phyloP scores from a whole-genome alignment of 2,797 vertebrate genomes.

The Nannoperca australis region DNA sequence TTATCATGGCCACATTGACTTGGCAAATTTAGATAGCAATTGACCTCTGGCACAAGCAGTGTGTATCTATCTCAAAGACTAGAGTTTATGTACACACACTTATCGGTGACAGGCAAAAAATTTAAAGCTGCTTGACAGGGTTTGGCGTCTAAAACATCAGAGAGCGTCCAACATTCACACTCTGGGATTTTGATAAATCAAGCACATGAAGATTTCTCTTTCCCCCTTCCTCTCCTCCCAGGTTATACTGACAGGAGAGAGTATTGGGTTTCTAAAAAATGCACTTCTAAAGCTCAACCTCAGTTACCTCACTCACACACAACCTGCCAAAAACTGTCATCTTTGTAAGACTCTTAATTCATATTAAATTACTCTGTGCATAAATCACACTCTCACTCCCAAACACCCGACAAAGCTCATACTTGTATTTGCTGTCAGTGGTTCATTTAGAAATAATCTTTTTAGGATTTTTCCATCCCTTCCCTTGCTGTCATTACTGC shows the following conservation, averaged over 20 bases:
- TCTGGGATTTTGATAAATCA: constrained; percentile 50
- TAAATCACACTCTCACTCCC: constrained; percentile 60
- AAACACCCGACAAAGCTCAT: constrained; percentile 52
- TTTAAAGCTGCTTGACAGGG: constrained; percentile 21
- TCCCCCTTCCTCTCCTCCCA: constrained; percentile 25
- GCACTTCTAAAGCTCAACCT: constrained; percentile 31
- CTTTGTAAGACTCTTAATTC: constrained; percentile 57
- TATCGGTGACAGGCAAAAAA: constrained; percentile 13
- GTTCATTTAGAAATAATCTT: constrained; percentile 63
- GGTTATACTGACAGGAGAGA: constrained; percentile 39
- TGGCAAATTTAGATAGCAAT: constrained; percentile 17
- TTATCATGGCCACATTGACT: constrained; percentile 25
- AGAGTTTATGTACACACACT: constrained; percentile 24
- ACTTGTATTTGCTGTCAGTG: constrained; percentile 58
- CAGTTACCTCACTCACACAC: constrained; percentile 61
- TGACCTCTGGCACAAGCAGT: constrained; percentile 22
- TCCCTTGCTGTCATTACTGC: constrained; percentile 40
- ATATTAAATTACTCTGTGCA: constrained; percentile 64
- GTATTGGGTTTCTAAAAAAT: constrained; percentile 60
- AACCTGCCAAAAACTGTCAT: constrained; percentile 61
- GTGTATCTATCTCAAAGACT: constrained; percentile 4
- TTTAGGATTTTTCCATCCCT: constrained; percentile 44
- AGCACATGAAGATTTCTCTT: constrained; percentile 47
- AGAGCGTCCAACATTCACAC: constrained; percentile 45
- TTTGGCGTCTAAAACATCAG: constrained; percentile 37